Percentiles rank a stretch among this genome's conserved stretches.
Evolutionary conservation across 2,113 vertebrate species (phyloP).

Genomic region (Macrotus californicus): DNA sequence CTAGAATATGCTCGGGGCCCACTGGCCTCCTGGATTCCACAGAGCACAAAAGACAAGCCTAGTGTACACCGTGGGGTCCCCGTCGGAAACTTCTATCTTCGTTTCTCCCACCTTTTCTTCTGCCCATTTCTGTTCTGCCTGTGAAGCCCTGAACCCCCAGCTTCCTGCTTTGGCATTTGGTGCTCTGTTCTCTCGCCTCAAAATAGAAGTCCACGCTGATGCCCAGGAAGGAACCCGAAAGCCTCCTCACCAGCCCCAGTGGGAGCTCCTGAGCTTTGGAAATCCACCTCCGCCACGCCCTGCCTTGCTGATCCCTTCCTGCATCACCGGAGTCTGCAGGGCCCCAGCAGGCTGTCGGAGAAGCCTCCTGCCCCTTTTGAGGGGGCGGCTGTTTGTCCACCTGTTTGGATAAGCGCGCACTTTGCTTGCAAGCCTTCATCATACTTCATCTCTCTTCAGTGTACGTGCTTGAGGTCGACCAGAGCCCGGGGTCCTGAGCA

Average conservation of each 20-base stretch:
- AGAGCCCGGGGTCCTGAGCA: neutral
- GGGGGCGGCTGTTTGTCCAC: neutral
- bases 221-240: conserved; percentile 31
- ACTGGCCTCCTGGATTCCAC: neutral
- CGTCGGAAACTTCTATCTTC: neutral
- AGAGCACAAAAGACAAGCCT: neutral
- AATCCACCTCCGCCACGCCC: neutral
- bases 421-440: neutral
- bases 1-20: neutral
- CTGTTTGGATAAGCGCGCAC: neutral
- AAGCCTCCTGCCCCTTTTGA: neutral
- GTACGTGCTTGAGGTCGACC: neutral
- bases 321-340: neutral
- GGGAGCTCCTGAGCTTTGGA: neutral
- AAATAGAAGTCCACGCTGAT: conserved; percentile 6
- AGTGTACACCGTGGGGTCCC: neutral
- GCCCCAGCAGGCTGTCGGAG: neutral
- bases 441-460: neutral
- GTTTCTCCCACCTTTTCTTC: neutral
- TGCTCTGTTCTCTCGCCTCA: neutral
- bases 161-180: conserved; percentile 15
- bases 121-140: neutral
- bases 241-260: neutral
- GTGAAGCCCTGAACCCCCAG: neutral
- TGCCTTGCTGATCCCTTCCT: neutral